Evolutionary conservation across 1,140 invertebrate species (phyloP).

Genomic region (Drosophila carrolli): DNA sequence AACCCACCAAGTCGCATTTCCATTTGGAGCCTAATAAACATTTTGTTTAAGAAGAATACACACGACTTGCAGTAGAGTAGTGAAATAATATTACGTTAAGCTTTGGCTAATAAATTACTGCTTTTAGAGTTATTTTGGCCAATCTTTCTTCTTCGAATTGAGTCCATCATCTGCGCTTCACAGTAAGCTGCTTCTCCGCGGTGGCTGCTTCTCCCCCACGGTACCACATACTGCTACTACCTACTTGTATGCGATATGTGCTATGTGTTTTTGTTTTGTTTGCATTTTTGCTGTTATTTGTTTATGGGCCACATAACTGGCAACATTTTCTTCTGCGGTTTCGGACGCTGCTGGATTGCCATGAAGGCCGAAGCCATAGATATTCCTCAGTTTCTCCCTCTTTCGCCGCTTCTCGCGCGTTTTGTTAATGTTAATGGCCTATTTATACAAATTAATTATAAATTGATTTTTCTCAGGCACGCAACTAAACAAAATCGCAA

Average conservation of each 20-base stretch:
- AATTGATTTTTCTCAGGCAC: slow-evolving; percentile 43
- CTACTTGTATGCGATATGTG: neutral
- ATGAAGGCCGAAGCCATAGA: slow-evolving; percentile 52
- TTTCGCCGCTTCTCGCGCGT: slow-evolving; percentile 9
- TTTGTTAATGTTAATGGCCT: slow-evolving; percentile 61
- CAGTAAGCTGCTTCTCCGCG: slow-evolving; percentile 12
- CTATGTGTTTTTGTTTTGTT: slow-evolving; percentile 8
- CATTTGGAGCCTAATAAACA: neutral
- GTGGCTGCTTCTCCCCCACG: neutral
- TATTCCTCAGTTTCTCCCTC: slow-evolving; percentile 5
- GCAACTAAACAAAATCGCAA: slow-evolving; percentile 23
- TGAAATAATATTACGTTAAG: neutral
- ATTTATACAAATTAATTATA: slow-evolving; percentile 62
- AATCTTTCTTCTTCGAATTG: slow-evolving; percentile 5
- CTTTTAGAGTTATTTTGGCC: neutral
- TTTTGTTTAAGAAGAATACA: too few relatives aligned
- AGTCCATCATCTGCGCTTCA: slow-evolving; percentile 10
- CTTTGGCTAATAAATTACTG: neutral
- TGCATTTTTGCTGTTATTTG: slow-evolving; percentile 45
- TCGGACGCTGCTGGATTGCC: slow-evolving; percentile 39
- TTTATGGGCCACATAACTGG: slow-evolving; percentile 78
- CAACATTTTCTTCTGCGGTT: slow-evolving; percentile 43
- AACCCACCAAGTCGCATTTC: too few relatives aligned
- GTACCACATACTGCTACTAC: neutral
- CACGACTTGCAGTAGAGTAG: too few relatives aligned